phyloP scores from a whole-genome alignment of 37 sponge, comb jelly and placozoan species.

The Diacarnus erythraeanus region DNA sequence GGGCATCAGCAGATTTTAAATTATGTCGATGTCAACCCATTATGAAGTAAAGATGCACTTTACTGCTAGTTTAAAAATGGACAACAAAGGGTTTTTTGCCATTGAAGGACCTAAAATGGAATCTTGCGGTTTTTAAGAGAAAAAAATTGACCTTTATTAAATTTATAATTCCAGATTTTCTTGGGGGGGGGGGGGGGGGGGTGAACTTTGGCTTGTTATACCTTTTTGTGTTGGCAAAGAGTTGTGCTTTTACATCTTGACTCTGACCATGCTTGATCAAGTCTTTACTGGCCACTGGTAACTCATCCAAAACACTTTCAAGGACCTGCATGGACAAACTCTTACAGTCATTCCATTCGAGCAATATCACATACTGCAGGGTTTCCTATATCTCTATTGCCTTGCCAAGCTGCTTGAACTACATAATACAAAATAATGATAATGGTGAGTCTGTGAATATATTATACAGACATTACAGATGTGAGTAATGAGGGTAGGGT shows the following conservation, averaged over 20 bases:
- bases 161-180: no score
- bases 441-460: not conserved
- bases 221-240: conserved; percentile 53
- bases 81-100: not conserved
- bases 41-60: not conserved
- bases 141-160: no score
- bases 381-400: conserved; percentile 68
- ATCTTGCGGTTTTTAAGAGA: no score
- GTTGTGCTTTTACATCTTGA: conserved; percentile 21
- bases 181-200: no score
- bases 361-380: conserved; percentile 37
- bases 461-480: conserved; percentile 41
- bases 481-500: conserved; percentile 38
- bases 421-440: not conserved
- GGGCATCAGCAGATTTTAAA: no score
- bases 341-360: no score
- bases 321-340: conserved; percentile 7
- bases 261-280: not conserved
- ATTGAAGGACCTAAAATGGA: no score
- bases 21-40: not conserved
- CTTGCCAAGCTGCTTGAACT: conserved; percentile 81
- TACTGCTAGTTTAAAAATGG: not conserved
- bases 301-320: conserved; percentile 47
- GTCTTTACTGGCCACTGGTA: not conserved
- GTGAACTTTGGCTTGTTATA: no score